These are phyloP conservation scores for Tangara arthus DNA, from an alignment of 2,797 vertebrate species.

Conservation along the genomic window DNA sequence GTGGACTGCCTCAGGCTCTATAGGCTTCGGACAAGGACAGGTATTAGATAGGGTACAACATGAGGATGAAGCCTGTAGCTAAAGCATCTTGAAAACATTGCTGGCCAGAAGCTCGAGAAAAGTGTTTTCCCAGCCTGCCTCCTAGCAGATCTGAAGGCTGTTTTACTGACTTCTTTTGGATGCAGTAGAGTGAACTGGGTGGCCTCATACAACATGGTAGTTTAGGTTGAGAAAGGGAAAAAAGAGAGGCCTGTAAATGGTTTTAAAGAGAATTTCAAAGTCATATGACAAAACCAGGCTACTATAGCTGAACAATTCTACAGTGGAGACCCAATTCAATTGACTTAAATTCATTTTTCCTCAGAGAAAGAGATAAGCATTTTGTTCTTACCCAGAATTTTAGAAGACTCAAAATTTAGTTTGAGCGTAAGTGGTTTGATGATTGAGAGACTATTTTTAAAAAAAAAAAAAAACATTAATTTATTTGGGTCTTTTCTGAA, in stretches of 20 bases:
- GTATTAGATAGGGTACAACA: not conserved
- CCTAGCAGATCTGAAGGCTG: not conserved
- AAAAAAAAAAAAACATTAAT: not conserved
- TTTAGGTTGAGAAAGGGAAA: not conserved
- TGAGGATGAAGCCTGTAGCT: not conserved
- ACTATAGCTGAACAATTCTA: not conserved
- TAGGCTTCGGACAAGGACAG: not conserved
- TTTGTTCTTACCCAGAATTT: not conserved
- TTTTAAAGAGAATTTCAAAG: not conserved
- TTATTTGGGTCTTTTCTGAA: not conserved
- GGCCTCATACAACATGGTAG: not conserved
- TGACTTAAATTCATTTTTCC: not conserved
- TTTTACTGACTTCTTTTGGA: not conserved
- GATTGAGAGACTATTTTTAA: not conserved
- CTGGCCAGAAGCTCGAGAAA: not conserved
- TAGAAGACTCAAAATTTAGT: not conserved
- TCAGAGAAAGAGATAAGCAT: not conserved
- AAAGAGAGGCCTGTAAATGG: not conserved
- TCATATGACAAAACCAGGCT: not conserved
- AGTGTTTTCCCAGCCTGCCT: not conserved
- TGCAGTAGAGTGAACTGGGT: rapidly evolving
- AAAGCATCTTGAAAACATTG: not conserved
- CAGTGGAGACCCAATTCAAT: not conserved
- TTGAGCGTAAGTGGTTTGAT: not conserved
- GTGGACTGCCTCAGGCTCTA: not conserved